A percentile compares a stretch with the other conserved stretches of the same genome.
These are phyloP conservation scores for Cettia cetti DNA, from an alignment of 2,113 vertebrate genomes.

Conservation along the genomic window DNA sequence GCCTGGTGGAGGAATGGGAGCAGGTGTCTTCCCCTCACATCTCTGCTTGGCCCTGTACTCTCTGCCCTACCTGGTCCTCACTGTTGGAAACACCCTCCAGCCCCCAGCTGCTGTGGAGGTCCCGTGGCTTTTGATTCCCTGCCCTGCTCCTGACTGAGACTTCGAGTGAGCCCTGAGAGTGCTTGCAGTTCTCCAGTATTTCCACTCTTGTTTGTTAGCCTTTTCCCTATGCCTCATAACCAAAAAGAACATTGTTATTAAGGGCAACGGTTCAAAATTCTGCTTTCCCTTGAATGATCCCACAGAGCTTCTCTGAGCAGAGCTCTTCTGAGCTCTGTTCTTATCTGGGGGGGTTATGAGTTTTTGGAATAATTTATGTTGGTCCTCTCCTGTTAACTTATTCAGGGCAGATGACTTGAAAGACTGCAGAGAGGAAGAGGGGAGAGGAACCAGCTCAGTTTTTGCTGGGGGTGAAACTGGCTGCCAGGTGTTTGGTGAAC, in stretches of 20 bases:
- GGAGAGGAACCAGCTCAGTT: background rate
- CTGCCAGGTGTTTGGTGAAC: background rate
- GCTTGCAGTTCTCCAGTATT: background rate
- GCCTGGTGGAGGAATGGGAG: background rate
- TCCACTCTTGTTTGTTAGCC: background rate
- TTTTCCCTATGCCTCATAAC: background rate
- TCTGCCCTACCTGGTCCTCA: background rate
- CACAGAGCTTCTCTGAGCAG: background rate
- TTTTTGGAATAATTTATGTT: background rate
- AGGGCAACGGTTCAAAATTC: background rate
- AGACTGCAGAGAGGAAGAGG: background rate
- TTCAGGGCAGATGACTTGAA: background rate
- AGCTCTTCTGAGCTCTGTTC: background rate
- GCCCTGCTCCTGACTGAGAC: background rate
- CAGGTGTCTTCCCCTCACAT: background rate
- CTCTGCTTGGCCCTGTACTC: background rate
- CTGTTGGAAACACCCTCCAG: background rate
- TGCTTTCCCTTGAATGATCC: background rate
- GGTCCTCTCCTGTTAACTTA: background rate
- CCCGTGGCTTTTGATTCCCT: background rate
- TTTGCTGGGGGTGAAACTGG: background rate
- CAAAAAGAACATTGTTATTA: background rate
- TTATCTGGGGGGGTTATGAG: background rate
- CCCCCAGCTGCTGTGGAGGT: background rate
- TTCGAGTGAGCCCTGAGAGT: background rate